Conservation (phyloP, 1,140 invertebrate species). For the Vollenhovia emeryi region DNA sequence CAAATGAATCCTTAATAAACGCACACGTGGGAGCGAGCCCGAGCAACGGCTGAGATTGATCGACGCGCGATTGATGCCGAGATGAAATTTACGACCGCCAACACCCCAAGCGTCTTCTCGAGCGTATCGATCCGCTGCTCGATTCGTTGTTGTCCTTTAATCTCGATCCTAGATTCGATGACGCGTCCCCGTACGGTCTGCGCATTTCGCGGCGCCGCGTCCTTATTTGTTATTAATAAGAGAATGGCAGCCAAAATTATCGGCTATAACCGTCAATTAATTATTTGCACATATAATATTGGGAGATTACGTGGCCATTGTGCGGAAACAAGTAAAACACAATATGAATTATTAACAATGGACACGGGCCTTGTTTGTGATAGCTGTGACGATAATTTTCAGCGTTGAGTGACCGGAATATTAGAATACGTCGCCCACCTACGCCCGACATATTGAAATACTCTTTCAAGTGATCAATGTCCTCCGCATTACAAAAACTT, state of each 20-base stretch:
- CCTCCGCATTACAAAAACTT: background rate
- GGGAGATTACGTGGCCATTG: background rate
- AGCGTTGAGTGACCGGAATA: background rate
- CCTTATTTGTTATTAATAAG: slow-evolving; percentile 13
- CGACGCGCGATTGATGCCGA: slow-evolving; percentile 21
- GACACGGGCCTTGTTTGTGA: background rate
- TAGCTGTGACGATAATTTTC: background rate
- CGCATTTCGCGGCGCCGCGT: background rate
- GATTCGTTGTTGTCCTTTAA: background rate
- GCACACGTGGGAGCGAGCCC: background rate
- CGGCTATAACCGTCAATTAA: background rate
- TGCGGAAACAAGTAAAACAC: background rate
- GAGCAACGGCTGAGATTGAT: slow-evolving; percentile 26
- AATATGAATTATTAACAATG: slow-evolving; percentile 9
- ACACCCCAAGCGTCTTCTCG: background rate
- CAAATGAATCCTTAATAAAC: slow-evolving; percentile 49
- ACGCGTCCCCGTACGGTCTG: background rate
- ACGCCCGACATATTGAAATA: background rate
- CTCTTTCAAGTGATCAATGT: background rate
- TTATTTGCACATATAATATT: background rate
- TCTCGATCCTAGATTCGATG: background rate
- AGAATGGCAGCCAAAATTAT: background rate
- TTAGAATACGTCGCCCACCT: background rate
- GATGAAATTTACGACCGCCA: slow-evolving; percentile 29
- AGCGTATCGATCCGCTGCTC: background rate